Evolutionary conservation across 2,888 invertebrate genomes (phyloP).

Genomic region (Drosophila paranaensis): DNA sequence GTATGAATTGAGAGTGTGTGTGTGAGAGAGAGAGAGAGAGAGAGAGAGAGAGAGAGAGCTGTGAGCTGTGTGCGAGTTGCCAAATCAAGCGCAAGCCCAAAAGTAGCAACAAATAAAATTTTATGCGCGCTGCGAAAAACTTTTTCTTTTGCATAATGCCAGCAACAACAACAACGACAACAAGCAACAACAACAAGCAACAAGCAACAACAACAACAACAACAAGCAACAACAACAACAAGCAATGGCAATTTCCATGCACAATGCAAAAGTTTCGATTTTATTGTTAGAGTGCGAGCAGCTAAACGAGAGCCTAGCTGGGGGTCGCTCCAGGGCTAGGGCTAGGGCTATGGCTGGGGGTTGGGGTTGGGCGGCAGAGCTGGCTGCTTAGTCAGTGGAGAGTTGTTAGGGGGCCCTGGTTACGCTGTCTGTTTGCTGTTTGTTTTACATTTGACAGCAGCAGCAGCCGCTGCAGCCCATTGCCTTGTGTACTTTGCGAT

Average conservation of each 20-base stretch:
- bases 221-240: slow-evolving; percentile 9
- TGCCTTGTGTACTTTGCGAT: slow-evolving; percentile 57
- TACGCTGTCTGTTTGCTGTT: slow-evolving; percentile 54
- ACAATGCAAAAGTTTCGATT: slow-evolving; percentile 78
- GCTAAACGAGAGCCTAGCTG: slow-evolving; percentile 22
- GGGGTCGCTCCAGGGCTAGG: neutral
- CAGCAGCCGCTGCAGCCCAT: slow-evolving; percentile 1
- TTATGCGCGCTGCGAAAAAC: slow-evolving; percentile 73
- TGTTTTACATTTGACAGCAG: slow-evolving; percentile 63
- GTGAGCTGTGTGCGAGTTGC: slow-evolving; percentile 48
- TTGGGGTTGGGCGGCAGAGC: neutral
- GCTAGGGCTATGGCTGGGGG: too few relatives aligned
- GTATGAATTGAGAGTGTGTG: slow-evolving; percentile 32
- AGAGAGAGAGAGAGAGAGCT: neutral
- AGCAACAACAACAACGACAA: slow-evolving; percentile 29
- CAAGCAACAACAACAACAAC: slow-evolving; percentile 28
- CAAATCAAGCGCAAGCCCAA: slow-evolving; percentile 79
- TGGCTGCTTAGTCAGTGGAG: neutral
- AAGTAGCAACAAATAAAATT: slow-evolving; percentile 80
- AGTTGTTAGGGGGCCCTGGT: slow-evolving; percentile 6
- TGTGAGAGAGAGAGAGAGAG: slow-evolving; percentile 6
- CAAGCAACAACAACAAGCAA: slow-evolving; percentile 10
- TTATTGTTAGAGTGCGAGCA: slow-evolving; percentile 65
- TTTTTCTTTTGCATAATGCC: slow-evolving; percentile 76
- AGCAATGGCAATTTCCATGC: slow-evolving; percentile 69